Conservation (phyloP, 2,113 vertebrate species). For the Sylvia atricapilla region DNA sequence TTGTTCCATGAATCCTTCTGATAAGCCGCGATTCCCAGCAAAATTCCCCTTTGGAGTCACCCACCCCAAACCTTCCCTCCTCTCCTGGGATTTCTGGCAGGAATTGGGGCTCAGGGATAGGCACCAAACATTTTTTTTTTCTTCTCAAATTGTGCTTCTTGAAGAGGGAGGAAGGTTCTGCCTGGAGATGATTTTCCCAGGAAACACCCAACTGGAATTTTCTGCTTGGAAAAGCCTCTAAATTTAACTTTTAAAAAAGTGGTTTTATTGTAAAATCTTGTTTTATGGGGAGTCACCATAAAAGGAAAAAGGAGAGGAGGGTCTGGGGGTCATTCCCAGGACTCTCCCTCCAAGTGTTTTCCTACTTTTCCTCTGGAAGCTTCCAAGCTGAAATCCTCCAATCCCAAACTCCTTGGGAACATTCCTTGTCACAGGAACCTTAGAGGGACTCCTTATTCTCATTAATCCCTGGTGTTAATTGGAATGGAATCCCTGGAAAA, state of each 20-base stretch:
- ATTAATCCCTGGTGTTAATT: neutral
- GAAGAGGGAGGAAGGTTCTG: neutral
- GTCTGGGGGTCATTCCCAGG: neutral
- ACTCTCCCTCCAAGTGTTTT: neutral
- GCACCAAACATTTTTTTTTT: neutral
- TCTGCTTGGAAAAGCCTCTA: neutral
- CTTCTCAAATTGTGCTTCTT: neutral
- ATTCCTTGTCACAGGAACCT: neutral
- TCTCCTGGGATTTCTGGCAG: neutral
- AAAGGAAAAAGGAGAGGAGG: neutral
- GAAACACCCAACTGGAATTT: fast-evolving
- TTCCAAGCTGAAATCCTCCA: neutral
- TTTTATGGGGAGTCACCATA: neutral
- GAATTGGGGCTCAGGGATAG: neutral
- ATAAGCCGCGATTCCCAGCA: neutral
- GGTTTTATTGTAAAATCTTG: neutral
- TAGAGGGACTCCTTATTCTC: neutral
- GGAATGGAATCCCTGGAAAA: neutral
- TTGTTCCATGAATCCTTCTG: fast-evolving
- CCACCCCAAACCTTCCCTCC: neutral
- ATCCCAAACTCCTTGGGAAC: neutral
- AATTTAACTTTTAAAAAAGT: neutral
- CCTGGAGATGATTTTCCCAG: neutral
- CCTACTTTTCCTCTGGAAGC: neutral
- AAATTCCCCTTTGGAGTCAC: neutral